A percentile compares a stretch with the other conserved stretches of the same genome.
phyloP scores from a whole-genome alignment of 1,140 invertebrate genomes.

The Cecropterus lyciades region DNA sequence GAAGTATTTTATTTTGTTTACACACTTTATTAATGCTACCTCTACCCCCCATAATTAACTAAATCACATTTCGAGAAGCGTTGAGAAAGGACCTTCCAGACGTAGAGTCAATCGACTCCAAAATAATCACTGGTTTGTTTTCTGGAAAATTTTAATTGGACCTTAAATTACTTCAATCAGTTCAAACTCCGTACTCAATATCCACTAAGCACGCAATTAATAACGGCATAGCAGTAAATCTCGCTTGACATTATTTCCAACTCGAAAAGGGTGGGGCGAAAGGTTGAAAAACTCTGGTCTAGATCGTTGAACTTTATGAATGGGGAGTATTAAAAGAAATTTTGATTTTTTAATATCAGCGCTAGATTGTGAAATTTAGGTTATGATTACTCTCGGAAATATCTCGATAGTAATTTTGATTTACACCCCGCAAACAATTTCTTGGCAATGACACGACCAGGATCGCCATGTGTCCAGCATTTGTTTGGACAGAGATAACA shows the following conservation, averaged over 20 bases:
- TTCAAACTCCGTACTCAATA: background rate
- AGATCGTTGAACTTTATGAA: constrained; percentile 20
- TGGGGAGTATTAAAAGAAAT: constrained; percentile 2
- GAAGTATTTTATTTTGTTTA: too few species aligned
- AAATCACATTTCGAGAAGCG: too few species aligned
- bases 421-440: constrained; percentile 18
- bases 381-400: constrained; percentile 22
- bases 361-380: constrained; percentile 7
- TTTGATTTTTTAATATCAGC: background rate
- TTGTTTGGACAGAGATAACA: background rate
- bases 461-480: background rate
- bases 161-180: background rate
- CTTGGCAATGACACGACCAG: constrained; percentile 10
- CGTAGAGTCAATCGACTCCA: background rate
- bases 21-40: too few species aligned
- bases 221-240: constrained; percentile 5
- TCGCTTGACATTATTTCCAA: background rate
- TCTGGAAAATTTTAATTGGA: background rate
- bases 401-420: constrained; percentile 21
- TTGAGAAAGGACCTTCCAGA: too few species aligned
- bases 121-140: background rate
- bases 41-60: too few species aligned
- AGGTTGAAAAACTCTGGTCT: constrained; percentile 8
- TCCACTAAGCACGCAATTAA: constrained; percentile 3
- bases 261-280: constrained; percentile 7